Evolutionary conservation across 1,140 invertebrate genomes (phyloP).

Genomic region (Aporrectodea caliginosa): DNA sequence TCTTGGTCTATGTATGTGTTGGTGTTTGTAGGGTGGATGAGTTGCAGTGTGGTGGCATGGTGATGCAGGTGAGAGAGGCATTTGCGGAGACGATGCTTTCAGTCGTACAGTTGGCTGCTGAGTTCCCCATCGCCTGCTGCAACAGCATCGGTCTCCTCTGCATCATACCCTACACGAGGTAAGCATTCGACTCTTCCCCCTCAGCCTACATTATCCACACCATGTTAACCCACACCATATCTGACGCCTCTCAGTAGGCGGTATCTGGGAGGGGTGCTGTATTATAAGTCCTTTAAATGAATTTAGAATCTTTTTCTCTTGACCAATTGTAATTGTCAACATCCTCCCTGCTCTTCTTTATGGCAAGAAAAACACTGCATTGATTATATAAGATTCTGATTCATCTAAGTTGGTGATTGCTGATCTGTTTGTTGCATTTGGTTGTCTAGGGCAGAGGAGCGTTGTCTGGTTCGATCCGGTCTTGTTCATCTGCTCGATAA

Average conservation of each 20-base stretch:
- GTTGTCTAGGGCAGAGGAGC: slow-evolving; percentile 51
- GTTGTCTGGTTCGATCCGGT: slow-evolving; percentile 52
- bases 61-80: slow-evolving; percentile 48
- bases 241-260: too few relatives aligned
- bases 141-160: slow-evolving; percentile 55
- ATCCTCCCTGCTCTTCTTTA: too few relatives aligned
- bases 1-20: slow-evolving; percentile 5
- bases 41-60: slow-evolving; percentile 53
- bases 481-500: slow-evolving; percentile 54
- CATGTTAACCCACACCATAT: too few relatives aligned
- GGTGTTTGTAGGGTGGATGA: slow-evolving; percentile 47
- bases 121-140: slow-evolving; percentile 51
- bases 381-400: too few relatives aligned
- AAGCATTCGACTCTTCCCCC: slow-evolving; percentile 4
- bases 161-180: slow-evolving; percentile 55
- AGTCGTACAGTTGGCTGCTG: slow-evolving; percentile 50
- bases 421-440: too few relatives aligned
- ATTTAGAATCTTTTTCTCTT: too few relatives aligned
- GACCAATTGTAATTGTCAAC: too few relatives aligned
- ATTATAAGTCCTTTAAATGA: too few relatives aligned
- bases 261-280: too few relatives aligned
- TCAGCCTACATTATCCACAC: neutral
- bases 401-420: too few relatives aligned
- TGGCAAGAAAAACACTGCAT: too few relatives aligned
- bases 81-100: slow-evolving; percentile 53